Conservation (phyloP, 2,888 invertebrate species). For the Anthrax anthrax region DNA sequence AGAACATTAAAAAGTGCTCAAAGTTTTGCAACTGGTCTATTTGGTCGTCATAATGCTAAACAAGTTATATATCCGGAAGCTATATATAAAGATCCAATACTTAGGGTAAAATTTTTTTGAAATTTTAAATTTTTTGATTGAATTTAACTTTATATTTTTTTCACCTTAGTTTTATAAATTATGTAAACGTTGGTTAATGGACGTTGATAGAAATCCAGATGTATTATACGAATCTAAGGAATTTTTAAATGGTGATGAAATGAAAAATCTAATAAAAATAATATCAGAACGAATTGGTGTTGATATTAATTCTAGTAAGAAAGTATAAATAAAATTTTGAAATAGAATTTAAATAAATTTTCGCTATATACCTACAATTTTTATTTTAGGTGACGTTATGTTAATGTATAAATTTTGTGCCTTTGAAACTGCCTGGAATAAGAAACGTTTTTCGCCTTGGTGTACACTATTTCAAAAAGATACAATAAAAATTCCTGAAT, state of each 20-base stretch:
- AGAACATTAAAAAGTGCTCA: slow-evolving; percentile 60
- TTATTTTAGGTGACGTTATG: slow-evolving; percentile 38
- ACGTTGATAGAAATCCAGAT: slow-evolving; percentile 52
- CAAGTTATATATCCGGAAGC: slow-evolving; percentile 51
- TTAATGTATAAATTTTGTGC: slow-evolving; percentile 61
- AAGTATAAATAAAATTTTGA: neutral
- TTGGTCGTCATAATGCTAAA: slow-evolving; percentile 47
- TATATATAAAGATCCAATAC: slow-evolving; percentile 45
- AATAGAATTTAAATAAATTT: neutral
- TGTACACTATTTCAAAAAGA: slow-evolving; percentile 53
- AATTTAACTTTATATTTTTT: slow-evolving; percentile 21
- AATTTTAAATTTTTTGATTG: neutral
- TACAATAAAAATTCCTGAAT: slow-evolving; percentile 51
- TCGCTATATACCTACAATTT: neutral
- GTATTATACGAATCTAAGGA: slow-evolving; percentile 42
- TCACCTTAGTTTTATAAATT: slow-evolving; percentile 72
- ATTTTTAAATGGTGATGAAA: slow-evolving; percentile 40
- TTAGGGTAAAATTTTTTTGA: slow-evolving; percentile 40
- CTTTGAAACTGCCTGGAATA: slow-evolving; percentile 71
- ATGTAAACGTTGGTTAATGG: slow-evolving; percentile 53
- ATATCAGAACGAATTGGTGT: slow-evolving; percentile 43
- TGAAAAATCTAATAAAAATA: slow-evolving; percentile 37
- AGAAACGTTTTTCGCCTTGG: slow-evolving; percentile 55
- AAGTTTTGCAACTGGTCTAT: slow-evolving; percentile 59
- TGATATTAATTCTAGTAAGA: slow-evolving; percentile 35